Base-by-base conservation (phyloP, 1,140 invertebrate species). In the Nasonia longicornis region DNA sequence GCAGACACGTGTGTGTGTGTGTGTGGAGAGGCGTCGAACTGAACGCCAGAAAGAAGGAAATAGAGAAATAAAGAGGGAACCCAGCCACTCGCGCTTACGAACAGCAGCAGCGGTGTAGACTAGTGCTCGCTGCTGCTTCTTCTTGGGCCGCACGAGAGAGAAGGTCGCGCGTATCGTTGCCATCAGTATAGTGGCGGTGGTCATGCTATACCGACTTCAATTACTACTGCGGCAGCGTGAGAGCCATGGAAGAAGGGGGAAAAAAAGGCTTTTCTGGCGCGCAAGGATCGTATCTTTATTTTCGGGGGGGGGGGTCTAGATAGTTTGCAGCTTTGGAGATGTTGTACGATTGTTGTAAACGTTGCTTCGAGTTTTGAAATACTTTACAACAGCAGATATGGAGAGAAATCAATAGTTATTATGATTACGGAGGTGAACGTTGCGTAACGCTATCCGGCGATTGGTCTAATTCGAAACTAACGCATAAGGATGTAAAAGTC, bases 1-100 rank as follows among this genome's bases (percentile, higher is more conserved):
- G 42, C 42, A 70, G 14, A 78, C 6, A 70, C 22, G 45, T 38
- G 26, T 22, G 67, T 58, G 52, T 11, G 45, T 38, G 26, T 22
- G 67, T 58, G 52, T n/a, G 20, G 20, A 58, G 52, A 58, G 29
- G 64, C 64, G 10, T 67, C 64, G 64, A 29, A 26, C 22, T 67
- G 29, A 26, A 67, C 20, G 52, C 63, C 70, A 45, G 63, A 80
- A 48, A 70, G 70, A 42, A 77, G 77, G 74, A 77, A 78, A 78
- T 31, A 73, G 66, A 77, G 75, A 82, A 77, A 82, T 63, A 72
- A 66, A 38, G 66, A 63, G 77, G 71, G 29, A 74, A 77, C 52
- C 52, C 20, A n/a, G n/a, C 52, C n/a, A 58, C 52, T 58, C 52
- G n/a, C 16, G 52, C 52, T 20, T 14, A 48, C 12, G 45, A 16